Conservation (phyloP, 2,113 vertebrate species). For the Hemiprocne comata region DNA sequence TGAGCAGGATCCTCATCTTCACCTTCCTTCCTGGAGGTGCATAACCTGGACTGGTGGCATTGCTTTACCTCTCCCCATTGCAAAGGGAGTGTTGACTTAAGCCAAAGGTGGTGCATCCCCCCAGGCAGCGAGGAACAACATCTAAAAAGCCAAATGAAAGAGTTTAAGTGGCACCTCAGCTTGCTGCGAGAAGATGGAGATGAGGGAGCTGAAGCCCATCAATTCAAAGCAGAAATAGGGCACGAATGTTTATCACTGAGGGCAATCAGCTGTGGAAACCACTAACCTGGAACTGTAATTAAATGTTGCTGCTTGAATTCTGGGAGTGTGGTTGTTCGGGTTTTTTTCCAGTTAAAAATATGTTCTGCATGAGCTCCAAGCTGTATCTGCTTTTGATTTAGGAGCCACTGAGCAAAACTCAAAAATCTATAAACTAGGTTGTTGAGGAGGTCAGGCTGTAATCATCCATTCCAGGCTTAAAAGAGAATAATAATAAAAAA, state of each 20-base stretch:
- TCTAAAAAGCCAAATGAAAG: background rate
- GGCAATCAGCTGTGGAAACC: background rate
- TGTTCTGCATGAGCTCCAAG: background rate
- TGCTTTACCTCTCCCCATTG: background rate
- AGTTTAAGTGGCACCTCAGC: accelerated
- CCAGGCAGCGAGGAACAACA: background rate
- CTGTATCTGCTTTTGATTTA: background rate
- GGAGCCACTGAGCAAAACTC: background rate
- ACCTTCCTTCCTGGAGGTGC: background rate
- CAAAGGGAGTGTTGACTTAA: background rate
- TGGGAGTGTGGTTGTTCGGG: background rate
- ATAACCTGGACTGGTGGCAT: too few species aligned
- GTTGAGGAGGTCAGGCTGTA: background rate
- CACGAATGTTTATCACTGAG: background rate
- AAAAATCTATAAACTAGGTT: background rate
- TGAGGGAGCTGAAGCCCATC: background rate
- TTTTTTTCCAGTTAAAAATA: background rate
- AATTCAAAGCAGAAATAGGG: background rate
- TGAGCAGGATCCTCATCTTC: background rate
- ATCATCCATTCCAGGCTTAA: background rate
- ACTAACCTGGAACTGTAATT: background rate
- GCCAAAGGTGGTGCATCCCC: background rate
- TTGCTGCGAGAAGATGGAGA: background rate
- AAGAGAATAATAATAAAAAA: background rate
- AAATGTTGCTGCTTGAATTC: background rate